Percentiles rank a stretch among this genome's conserved stretches.
Evolutionary conservation across 2,888 invertebrate genomes (phyloP).

Genomic region (Panorpa germanica): DNA sequence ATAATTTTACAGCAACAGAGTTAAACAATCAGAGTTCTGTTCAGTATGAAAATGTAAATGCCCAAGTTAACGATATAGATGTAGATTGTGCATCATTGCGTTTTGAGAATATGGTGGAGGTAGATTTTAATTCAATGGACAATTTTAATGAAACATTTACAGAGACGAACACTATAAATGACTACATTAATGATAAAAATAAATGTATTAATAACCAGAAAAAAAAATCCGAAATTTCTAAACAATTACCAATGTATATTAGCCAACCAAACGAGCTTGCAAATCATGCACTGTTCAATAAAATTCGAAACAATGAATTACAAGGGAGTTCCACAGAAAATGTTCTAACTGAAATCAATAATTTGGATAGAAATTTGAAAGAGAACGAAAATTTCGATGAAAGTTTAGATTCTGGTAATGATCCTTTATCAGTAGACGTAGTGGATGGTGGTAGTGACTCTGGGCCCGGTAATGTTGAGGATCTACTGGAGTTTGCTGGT

Average conservation of each 20-base stretch:
- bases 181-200: conserved; percentile 10
- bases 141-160: conserved; percentile 9
- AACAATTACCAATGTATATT: conserved; percentile 12
- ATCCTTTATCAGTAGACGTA: conserved; percentile 6
- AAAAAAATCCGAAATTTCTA: no score
- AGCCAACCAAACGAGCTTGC: conserved; percentile 19
- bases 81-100: conserved; percentile 22
- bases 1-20: conserved; percentile 8
- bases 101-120: conserved; percentile 24
- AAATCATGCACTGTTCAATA: conserved; percentile 23
- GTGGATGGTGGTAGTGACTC: conserved; percentile 22
- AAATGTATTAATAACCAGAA: no score
- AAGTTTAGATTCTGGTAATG: conserved; percentile 10
- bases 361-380: conserved; percentile 9
- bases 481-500: conserved; percentile 73
- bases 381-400: conserved; percentile 16
- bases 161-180: conserved; percentile 18
- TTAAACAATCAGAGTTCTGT: conserved; percentile 6
- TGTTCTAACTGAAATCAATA: background rate
- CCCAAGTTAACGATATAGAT: background rate
- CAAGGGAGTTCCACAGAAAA: background rate
- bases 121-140: conserved; percentile 19
- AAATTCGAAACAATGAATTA: conserved; percentile 16
- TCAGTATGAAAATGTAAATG: conserved; percentile 4
- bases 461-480: conserved; percentile 82